A percentile compares a stretch with the other conserved stretches of the same genome.
Evolutionary conservation across 2,888 invertebrate species (phyloP).

Genomic region (Rhagium mordax): DNA sequence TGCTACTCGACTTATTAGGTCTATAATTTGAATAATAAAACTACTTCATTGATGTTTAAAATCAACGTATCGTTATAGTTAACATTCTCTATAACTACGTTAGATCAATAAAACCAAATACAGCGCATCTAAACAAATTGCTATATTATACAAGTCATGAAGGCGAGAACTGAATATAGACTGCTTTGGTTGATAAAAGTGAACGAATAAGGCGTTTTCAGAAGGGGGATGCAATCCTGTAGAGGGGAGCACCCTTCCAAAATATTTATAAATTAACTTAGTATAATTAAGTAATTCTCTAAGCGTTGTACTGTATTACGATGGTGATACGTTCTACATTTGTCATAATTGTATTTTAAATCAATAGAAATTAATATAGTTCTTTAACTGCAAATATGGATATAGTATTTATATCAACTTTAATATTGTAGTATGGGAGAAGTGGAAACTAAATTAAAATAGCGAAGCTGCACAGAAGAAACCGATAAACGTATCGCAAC

Average conservation of each 20-base stretch:
- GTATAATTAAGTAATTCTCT: slow-evolving; percentile 50
- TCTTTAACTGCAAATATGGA: neutral
- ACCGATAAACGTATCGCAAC: too few species aligned
- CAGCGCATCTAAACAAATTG: slow-evolving; percentile 62
- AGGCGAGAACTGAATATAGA: slow-evolving; percentile 66
- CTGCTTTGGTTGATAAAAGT: slow-evolving; percentile 65
- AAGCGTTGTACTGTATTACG: neutral
- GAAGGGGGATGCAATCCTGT: slow-evolving; percentile 46
- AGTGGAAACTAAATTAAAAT: too few species aligned
- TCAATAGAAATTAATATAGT: neutral
- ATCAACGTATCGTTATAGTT: slow-evolving; percentile 38
- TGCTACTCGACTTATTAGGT: too few species aligned
- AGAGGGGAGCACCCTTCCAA: slow-evolving; percentile 56
- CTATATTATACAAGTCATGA: slow-evolving; percentile 67
- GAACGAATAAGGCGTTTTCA: slow-evolving; percentile 65
- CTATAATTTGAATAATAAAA: too few species aligned
- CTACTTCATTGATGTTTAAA: neutral
- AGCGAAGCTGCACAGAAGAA: too few species aligned
- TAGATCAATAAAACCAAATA: slow-evolving; percentile 60
- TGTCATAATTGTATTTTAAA: neutral
- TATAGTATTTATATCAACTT: too few species aligned
- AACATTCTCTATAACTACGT: slow-evolving; percentile 36
- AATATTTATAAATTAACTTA: slow-evolving; percentile 68
- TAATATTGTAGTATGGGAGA: too few species aligned
- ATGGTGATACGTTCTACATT: neutral